Conservation (phyloP, 1,140 invertebrate species). For the Pygmarrhopalites habei region DNA sequence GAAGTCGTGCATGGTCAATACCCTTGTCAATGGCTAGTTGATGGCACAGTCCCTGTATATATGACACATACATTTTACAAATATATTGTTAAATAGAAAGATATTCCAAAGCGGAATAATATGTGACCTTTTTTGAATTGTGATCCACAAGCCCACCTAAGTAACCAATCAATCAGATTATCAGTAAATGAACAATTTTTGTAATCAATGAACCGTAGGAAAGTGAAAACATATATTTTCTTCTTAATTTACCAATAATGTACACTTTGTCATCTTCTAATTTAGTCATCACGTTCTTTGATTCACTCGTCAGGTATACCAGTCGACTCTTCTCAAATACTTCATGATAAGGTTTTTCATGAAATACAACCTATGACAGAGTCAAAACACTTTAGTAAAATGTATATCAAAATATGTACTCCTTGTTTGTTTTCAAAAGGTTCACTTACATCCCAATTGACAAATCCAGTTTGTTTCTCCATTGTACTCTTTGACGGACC, state of each 20-base stretch:
- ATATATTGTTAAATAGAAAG: constrained; percentile 1
- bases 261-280: constrained; percentile 75
- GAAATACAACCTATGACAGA: constrained; percentile 59
- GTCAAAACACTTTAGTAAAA: neutral
- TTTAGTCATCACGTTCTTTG: constrained; percentile 71
- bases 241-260: no score
- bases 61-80: constrained; percentile 30
- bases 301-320: constrained; percentile 91
- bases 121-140: constrained; percentile 82
- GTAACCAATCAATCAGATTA: no score
- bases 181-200: no score
- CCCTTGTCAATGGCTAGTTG: constrained; percentile 68
- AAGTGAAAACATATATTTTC: no score
- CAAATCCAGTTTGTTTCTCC: constrained; percentile 73
- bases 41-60: constrained; percentile 71
- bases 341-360: constrained; percentile 56
- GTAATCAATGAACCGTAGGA: no score
- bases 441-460: constrained; percentile 82
- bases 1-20: constrained; percentile 75
- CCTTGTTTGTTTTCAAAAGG: constrained; percentile 11
- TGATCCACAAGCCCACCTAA: constrained; percentile 96
- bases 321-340: constrained; percentile 68
- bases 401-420: constrained; percentile 18
- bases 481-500: constrained; percentile 62
- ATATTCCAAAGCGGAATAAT: constrained; percentile 14